phyloP scores from a whole-genome alignment of 2,113 vertebrate species.

The Taxidea taxus region DNA sequence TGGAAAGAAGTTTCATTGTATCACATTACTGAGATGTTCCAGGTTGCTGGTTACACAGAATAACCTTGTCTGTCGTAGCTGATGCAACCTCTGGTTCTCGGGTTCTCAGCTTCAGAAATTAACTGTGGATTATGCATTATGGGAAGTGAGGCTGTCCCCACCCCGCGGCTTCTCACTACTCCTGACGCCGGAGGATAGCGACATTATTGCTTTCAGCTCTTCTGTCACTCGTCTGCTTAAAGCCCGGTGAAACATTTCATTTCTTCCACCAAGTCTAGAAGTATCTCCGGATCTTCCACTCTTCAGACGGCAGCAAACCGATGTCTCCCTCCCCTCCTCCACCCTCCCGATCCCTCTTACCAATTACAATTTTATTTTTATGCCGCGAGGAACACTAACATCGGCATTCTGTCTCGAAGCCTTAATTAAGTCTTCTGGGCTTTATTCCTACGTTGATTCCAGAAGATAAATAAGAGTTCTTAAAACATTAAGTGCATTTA shows the following conservation, averaged over 20 bases:
- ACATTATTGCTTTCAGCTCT: rapidly evolving
- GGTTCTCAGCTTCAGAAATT: neutral
- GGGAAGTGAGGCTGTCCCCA: neutral
- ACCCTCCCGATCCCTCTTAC: neutral
- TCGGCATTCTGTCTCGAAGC: neutral
- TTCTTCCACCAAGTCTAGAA: neutral
- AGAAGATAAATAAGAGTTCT: neutral
- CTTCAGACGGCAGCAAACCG: rapidly evolving
- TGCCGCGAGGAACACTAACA: neutral
- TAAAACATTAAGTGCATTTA: neutral
- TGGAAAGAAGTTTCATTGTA: neutral
- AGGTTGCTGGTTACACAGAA: neutral
- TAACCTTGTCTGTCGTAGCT: neutral
- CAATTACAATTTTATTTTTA: neutral
- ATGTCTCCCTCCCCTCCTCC: rapidly evolving
- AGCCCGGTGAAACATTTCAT: too few species aligned
- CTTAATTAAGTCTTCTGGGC: neutral
- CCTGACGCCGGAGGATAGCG: rapidly evolving
- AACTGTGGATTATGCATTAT: rapidly evolving
- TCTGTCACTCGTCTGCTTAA: neutral
- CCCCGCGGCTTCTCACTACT: rapidly evolving
- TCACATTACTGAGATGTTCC: neutral
- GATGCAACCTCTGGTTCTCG: neutral
- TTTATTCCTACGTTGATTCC: neutral
- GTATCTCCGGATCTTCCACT: neutral